A percentile compares a stretch with the other conserved stretches of the same genome.
Evolutionary conservation across 2,888 invertebrate species (phyloP).

Genomic region (Arctia plantaginis): DNA sequence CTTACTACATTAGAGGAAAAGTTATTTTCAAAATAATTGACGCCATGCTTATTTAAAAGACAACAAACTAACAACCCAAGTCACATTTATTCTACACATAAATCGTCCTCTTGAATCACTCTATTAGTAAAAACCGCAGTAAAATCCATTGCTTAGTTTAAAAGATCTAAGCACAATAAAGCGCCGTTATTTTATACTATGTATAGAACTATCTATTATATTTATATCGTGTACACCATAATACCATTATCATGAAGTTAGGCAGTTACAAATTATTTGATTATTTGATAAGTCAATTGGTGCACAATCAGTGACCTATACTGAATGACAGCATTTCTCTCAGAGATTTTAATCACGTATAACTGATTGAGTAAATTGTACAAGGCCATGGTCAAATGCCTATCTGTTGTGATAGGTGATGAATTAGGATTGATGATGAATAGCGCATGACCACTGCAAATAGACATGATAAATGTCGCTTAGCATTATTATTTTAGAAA

Average conservation of each 20-base stretch:
- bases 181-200: too few species aligned
- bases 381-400: conserved; percentile 16
- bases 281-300: conserved; percentile 2
- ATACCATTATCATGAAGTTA: not conserved
- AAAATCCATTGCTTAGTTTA: too few species aligned
- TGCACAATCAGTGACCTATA: not conserved
- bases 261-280: not conserved
- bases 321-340: conserved; percentile 11
- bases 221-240: too few species aligned
- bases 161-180: too few species aligned
- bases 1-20: too few species aligned
- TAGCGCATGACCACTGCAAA: not conserved
- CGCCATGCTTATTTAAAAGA: too few species aligned
- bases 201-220: too few species aligned
- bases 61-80: too few species aligned
- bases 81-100: too few species aligned
- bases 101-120: too few species aligned
- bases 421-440: conserved; percentile 10
- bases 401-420: conserved; percentile 1
- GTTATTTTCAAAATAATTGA: too few species aligned
- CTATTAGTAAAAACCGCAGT: too few species aligned
- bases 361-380: conserved; percentile 21
- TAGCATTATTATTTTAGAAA: not conserved
- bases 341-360: conserved; percentile 15
- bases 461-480: not conserved